Evolutionary conservation across 2,797 vertebrate species (phyloP).

Genomic region (Gastrophryne carolinensis): DNA sequence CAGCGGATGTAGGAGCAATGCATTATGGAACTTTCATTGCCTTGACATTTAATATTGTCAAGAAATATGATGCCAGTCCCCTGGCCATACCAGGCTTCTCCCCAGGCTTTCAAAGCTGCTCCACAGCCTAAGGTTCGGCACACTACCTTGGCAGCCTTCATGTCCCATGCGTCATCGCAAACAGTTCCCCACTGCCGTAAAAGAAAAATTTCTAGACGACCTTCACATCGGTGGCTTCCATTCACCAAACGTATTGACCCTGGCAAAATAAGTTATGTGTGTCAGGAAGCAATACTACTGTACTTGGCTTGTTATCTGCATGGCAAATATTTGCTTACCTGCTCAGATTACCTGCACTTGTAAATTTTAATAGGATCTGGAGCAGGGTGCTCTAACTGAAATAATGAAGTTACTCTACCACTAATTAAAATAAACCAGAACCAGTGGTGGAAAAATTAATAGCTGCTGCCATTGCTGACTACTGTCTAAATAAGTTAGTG

Average conservation of each 20-base stretch:
- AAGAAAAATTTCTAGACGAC: constrained; percentile 87
- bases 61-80: constrained; percentile 85
- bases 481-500: too few relatives aligned
- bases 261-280: too few relatives aligned
- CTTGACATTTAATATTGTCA: constrained; percentile 94
- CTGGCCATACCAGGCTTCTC: constrained; percentile 78
- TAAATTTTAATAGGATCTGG: too few relatives aligned
- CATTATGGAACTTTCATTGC: constrained; percentile 76
- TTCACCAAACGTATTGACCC: constrained; percentile 78
- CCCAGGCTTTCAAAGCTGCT: constrained; percentile 69
- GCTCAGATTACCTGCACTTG: too few relatives aligned
- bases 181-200: constrained; percentile 89
- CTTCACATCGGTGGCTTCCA: constrained; percentile 85
- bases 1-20: constrained; percentile 91
- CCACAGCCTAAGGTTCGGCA: constrained; percentile 87
- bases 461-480: too few relatives aligned
- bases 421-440: too few relatives aligned
- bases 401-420: too few relatives aligned
- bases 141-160: constrained; percentile 82
- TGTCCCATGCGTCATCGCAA: constrained; percentile 94
- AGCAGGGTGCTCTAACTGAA: too few relatives aligned
- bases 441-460: too few relatives aligned
- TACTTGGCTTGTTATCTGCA: too few relatives aligned
- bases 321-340: too few relatives aligned
- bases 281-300: neutral